Percentiles rank a stretch among this genome's conserved stretches.
Conservation (phyloP, 2,113 vertebrate genomes). For the Poecile atricapillus region DNA sequence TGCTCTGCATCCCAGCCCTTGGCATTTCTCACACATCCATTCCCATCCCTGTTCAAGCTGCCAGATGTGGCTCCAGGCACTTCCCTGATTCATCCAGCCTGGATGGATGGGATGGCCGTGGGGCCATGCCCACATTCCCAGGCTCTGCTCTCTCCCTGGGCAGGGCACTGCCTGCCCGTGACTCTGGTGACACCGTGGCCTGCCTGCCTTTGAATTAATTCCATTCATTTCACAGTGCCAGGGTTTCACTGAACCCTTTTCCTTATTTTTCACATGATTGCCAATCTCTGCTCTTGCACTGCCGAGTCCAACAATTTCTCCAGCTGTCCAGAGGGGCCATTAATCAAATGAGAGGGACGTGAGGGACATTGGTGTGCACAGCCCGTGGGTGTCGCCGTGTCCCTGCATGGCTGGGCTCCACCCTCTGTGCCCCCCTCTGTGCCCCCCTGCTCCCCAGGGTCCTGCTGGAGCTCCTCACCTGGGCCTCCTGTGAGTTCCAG, state of each 20-base stretch:
- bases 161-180: neutral
- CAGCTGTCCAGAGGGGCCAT: conserved; percentile 14
- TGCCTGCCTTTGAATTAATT: conserved; percentile 19
- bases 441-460: neutral
- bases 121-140: neutral
- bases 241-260: conserved; percentile 21
- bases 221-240: conserved; percentile 54
- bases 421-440: neutral
- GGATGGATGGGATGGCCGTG: neutral
- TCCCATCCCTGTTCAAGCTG: rapidly evolving
- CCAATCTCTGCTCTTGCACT: conserved; percentile 12
- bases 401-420: neutral
- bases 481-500: neutral
- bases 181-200: neutral
- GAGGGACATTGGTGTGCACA: neutral
- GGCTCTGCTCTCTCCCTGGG: neutral
- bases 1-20: neutral
- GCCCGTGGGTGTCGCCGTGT: neutral
- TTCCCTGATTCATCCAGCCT: rapidly evolving
- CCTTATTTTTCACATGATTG: conserved; percentile 53
- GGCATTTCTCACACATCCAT: neutral
- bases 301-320: neutral
- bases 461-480: neutral
- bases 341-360: neutral
- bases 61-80: rapidly evolving